These are phyloP conservation scores for Ectemnius cavifrons DNA, from an alignment of 2,888 invertebrate species.

Conservation along the genomic window DNA sequence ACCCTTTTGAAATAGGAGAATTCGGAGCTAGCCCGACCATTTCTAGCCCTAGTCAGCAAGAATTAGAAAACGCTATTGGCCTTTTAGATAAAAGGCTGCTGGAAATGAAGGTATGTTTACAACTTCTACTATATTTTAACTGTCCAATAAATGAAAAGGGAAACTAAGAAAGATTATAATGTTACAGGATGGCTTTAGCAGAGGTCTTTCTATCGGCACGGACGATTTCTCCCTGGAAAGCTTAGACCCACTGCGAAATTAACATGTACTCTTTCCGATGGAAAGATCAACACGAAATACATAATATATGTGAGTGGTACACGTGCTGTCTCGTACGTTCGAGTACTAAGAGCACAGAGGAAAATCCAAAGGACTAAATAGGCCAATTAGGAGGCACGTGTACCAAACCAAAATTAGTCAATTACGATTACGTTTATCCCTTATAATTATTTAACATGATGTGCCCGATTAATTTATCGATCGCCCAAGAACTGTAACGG, in stretches of 20 bases:
- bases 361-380: conserved; percentile 48
- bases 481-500: conserved; percentile 28
- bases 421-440: conserved; percentile 64
- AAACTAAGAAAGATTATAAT: too few relatives aligned
- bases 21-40: conserved; percentile 79
- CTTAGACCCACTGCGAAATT: conserved; percentile 93
- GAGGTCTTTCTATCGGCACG: conserved; percentile 91
- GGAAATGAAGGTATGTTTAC: conserved; percentile 88
- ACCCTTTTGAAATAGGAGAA: conserved; percentile 93
- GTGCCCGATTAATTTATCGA: conserved; percentile 56
- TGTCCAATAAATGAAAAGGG: too few relatives aligned
- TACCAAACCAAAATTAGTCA: conserved; percentile 75
- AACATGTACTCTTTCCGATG: conserved; percentile 41
- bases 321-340: conserved; percentile 33
- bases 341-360: conserved; percentile 25
- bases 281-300: conserved; percentile 18
- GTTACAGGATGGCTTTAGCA: conserved; percentile 91
- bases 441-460: conserved; percentile 66
- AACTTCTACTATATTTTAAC: too few relatives aligned
- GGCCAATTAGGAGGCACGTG: conserved; percentile 54
- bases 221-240: conserved; percentile 97
- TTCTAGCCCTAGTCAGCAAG: conserved; percentile 80
- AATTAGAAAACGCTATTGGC: conserved; percentile 87
- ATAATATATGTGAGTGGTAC: conserved; percentile 27
- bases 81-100: conserved; percentile 89